Evolutionary conservation across 2,113 vertebrate species (phyloP).

Genomic region (Baryphthengus martii): DNA sequence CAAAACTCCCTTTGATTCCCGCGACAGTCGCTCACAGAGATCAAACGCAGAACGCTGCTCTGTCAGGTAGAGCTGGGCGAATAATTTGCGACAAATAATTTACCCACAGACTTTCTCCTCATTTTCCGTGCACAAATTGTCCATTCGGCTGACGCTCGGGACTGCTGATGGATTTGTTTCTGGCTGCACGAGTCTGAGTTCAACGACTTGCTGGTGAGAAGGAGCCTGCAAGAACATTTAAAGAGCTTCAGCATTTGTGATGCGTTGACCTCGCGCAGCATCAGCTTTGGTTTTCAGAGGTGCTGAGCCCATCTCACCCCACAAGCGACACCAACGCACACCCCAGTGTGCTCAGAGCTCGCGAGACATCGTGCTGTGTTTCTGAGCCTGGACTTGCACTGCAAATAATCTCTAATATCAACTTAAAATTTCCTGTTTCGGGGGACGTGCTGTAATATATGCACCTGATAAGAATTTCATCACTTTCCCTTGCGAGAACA

Average conservation of each 20-base stretch:
- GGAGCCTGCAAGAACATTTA: neutral
- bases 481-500: neutral
- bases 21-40: slow-evolving; percentile 49
- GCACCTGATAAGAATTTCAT: neutral
- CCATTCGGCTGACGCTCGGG: neutral
- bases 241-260: neutral
- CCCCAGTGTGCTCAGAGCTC: neutral
- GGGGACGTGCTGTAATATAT: neutral
- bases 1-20: slow-evolving; percentile 68
- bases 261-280: neutral
- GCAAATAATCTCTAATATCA: slow-evolving; percentile 9
- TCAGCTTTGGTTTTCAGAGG: neutral
- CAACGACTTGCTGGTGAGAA: neutral
- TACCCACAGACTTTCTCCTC: slow-evolving; percentile 46
- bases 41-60: slow-evolving; percentile 55
- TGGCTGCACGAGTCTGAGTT: neutral
- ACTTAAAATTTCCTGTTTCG: neutral
- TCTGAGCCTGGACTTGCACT: neutral
- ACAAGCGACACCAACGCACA: neutral
- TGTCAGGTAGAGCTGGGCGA: slow-evolving; percentile 60
- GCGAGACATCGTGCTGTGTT: neutral
- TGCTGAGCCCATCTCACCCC: neutral
- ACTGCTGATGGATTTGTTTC: slow-evolving; percentile 12
- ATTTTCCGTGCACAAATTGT: slow-evolving; percentile 30
- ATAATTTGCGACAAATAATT: slow-evolving; percentile 67